Base-by-base conservation (phyloP, 2,888 invertebrate species). In the Cynaeus angustus region DNA sequence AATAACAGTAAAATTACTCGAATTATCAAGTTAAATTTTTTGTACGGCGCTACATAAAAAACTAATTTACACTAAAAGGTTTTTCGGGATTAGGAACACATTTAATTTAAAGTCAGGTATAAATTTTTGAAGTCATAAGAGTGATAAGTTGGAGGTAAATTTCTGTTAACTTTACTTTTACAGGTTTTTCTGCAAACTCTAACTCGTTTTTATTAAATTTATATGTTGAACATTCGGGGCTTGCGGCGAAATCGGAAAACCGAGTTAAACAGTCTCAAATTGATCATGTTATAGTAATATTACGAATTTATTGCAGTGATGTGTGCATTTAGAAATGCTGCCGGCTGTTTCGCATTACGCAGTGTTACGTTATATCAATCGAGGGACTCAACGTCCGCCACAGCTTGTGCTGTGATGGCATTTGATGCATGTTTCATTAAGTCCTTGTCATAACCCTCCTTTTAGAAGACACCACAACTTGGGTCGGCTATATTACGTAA, bases 341-440 rank as follows among this genome's bases (percentile, higher is more conserved):
- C 28, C 72, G 65, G 66, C 61, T 65, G 72, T 53, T 33, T 67
- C 64, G 41, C 65, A 69, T 72, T 67, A 59, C 45, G 53, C 65
- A 61, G 10, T 59, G 43, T 52, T 33, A 64, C 45, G 59, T 72
- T 72, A 64, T 67, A 70, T 72, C 72, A 70, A 72, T 72, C 70
- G 70, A 55, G 70, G 59, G 45, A 50, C 69, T 45, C 68, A 70
- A 72, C 68, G 70, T 72, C 70, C 70, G 72, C 69, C 72, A 72
- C 72, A 72, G 70, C 70, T 66, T 68, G 33, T 33, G 68, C 62
- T 21, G 30, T 66, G 70, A 72, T 71, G 71, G 73, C 65, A 71
- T 73, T 66, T 71, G 71, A 73, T 73, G 73, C 73, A 73, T 73
- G 73, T 73, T 71, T 73, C 73, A 73, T 73, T 73, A 72, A 71